Evolutionary conservation across 2,888 invertebrate species (phyloP), one percentile per base, ranked within the genome.

Genomic region (Mechanitis messenoides): DNA sequence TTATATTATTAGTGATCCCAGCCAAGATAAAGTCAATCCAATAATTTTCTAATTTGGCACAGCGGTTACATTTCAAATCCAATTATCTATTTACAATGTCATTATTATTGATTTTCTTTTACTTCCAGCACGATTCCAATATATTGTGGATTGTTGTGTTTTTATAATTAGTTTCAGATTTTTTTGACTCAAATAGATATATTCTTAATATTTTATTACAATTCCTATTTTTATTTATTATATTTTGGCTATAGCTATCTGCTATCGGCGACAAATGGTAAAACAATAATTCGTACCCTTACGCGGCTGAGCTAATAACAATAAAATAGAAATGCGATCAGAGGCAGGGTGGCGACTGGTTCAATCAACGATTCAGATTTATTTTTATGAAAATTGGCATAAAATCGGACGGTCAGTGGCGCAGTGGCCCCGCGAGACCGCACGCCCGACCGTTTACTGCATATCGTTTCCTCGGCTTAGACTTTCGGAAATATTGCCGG

Each of bases 321-420:
- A 90, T 90, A 90, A 90, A 90, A 88, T 87, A 88, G 89, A 87
- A 83, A 85, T 84, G 83, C 87, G 85, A 85, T 85, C 84, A 83
- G 79, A 76, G 78, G 75, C 78, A 78, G 83, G 81, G 74, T 70
- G 87, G 83, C 79, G 88, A 88, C 87, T 87, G 88, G 89, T 90
- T 90, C 90, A 90, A 90, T 90, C 90, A 90, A 85, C 85, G 79
- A 83, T 79, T 82, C 89, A 84, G 90, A 90, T 90, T 90, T 90
- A 90, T 90, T 90, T 90, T 90, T 90, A 90, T 90, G 90, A 90
- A 90, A 88, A 90, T 90, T 90, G 89, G 90, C 88, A 90, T 90
- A 89, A 89, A 90, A 84, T 83, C 84, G 84, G 79, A 79, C 81
- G 90, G 90, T 50, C 50, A 50, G 88, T 88, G 87, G 83, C 78